These are phyloP conservation scores for Myathropa florea DNA, from an alignment of 2,888 invertebrate genomes.

Conservation along the genomic window DNA sequence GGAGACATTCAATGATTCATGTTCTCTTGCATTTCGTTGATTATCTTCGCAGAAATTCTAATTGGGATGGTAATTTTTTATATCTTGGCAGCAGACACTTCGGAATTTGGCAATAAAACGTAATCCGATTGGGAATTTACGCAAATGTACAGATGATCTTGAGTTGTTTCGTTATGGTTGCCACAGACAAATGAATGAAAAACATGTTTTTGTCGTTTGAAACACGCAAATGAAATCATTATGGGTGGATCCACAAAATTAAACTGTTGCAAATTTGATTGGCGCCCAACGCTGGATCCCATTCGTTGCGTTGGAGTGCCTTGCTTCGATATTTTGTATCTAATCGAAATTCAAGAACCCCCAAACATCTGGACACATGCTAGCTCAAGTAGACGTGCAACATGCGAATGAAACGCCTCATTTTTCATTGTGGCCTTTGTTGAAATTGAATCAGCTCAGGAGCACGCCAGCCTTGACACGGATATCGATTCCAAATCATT, in stretches of 20 bases:
- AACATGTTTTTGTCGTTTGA: too few species aligned
- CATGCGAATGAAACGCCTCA: background rate
- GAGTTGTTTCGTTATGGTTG: too few species aligned
- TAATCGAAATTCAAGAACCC: background rate
- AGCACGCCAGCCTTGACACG: slow-evolving; percentile 41
- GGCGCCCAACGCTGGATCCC: background rate
- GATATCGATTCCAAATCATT: background rate
- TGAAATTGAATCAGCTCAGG: slow-evolving; percentile 13
- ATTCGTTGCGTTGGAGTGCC: background rate
- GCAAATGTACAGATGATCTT: too few species aligned
- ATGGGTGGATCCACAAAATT: background rate
- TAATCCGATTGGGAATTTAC: too few species aligned
- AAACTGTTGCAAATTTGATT: background rate
- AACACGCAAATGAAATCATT: too few species aligned
- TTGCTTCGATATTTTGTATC: background rate
- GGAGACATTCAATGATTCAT: background rate
- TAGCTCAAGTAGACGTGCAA: background rate
- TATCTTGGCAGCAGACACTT: too few species aligned
- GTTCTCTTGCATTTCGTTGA: background rate
- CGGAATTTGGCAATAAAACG: too few species aligned
- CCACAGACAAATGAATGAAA: background rate
- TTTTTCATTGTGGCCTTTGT: background rate
- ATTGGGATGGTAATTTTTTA: too few species aligned
- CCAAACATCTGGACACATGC: background rate
- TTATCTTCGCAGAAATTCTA: background rate